These are phyloP conservation scores for Smittia aterrima DNA, from an alignment of 2,888 invertebrate species.

Conservation along the genomic window DNA sequence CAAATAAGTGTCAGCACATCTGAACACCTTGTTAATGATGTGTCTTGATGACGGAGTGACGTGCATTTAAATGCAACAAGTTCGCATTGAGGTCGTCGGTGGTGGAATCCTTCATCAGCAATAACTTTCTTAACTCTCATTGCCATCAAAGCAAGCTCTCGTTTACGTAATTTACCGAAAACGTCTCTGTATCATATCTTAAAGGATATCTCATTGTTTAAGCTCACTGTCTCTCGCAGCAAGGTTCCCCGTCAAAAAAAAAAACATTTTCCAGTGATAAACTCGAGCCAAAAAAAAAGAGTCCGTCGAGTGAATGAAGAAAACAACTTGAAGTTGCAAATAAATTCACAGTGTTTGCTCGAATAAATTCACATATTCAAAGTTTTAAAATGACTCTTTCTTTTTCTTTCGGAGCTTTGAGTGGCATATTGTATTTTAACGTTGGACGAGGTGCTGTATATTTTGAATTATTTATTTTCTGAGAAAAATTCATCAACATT, in stretches of 20 bases:
- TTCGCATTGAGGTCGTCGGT: too few relatives aligned
- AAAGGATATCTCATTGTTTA: too few relatives aligned
- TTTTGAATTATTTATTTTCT: slow-evolving; percentile 31
- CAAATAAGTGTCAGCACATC: slow-evolving; percentile 31
- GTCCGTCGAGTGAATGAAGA: too few relatives aligned
- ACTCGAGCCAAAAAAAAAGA: too few relatives aligned
- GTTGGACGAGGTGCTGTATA: too few relatives aligned
- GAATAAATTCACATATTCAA: slow-evolving; percentile 7
- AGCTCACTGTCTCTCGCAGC: background rate
- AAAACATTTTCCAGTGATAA: too few relatives aligned
- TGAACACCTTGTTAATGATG: slow-evolving; percentile 20
- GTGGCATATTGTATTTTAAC: slow-evolving; percentile 29
- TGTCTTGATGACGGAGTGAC: slow-evolving; percentile 8
- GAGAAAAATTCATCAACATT: slow-evolving; percentile 25
- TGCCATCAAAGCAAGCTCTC: too few relatives aligned
- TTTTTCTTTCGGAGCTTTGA: background rate
- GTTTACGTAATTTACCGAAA: too few relatives aligned
- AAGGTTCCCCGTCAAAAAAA: background rate
- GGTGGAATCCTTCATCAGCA: too few relatives aligned
- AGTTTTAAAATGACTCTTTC: background rate
- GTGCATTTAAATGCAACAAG: background rate
- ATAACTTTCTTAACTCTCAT: too few relatives aligned
- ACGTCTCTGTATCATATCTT: too few relatives aligned
- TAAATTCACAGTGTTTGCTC: background rate
- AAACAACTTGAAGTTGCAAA: slow-evolving; percentile 13